phyloP scores from a whole-genome alignment of 2,113 vertebrate species.

The Halichoeres trimaculatus region DNA sequence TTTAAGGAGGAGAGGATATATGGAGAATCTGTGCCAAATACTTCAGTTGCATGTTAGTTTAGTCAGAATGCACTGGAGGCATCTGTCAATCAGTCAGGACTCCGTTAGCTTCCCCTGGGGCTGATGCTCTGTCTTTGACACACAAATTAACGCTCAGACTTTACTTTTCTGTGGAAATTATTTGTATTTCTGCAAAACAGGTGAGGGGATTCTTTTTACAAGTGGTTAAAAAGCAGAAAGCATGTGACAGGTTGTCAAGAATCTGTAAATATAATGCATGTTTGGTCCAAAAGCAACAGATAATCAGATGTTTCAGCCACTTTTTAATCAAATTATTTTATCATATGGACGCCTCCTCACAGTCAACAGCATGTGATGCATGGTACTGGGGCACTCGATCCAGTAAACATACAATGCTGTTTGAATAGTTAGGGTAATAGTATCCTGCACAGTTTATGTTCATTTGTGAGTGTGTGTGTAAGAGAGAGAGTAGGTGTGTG shows the following conservation, averaged over 20 bases:
- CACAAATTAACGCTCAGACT: conserved; percentile 41
- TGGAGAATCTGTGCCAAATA: conserved; percentile 49
- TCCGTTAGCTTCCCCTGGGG: conserved; percentile 24
- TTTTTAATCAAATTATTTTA: neutral
- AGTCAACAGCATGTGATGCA: conserved; percentile 9
- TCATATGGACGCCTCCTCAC: neutral
- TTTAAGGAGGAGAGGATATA: conserved; percentile 27
- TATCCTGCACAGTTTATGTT: conserved; percentile 17
- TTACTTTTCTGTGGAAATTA: neutral
- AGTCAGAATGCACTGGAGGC: conserved; percentile 63
- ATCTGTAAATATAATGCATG: neutral
- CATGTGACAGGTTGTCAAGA: neutral
- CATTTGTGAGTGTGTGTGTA: conserved; percentile 12
- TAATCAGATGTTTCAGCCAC: neutral
- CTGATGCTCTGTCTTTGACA: conserved; percentile 25
- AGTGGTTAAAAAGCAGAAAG: neutral
- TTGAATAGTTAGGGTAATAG: conserved; percentile 56
- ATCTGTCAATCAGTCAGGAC: conserved; percentile 69
- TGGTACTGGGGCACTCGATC: conserved; percentile 7
- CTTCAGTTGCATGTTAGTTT: conserved; percentile 52
- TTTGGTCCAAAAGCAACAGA: neutral
- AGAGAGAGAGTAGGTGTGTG: neutral
- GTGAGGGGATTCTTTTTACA: conserved; percentile 9
- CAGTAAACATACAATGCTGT: conserved; percentile 38
- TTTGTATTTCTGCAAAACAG: neutral